These are phyloP conservation scores for Pipistrellus kuhlii DNA, from an alignment of 2,797 vertebrate genomes.

Conservation along the genomic window DNA sequence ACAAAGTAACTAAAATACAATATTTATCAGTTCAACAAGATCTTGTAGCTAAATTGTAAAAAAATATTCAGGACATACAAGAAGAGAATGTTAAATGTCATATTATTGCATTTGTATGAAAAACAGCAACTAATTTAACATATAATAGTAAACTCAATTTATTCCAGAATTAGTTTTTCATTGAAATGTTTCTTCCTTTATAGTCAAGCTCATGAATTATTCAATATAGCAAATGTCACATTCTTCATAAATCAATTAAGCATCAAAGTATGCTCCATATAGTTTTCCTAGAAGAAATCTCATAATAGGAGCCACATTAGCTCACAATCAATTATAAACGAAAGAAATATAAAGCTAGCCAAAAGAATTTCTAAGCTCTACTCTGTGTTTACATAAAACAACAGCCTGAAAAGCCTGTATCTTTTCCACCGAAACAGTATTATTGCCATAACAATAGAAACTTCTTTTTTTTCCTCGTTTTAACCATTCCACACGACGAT, in stretches of 20 bases:
- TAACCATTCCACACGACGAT: conserved; percentile 66
- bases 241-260: conserved; percentile 74
- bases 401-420: conserved; percentile 55
- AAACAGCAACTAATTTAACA: conserved; percentile 64
- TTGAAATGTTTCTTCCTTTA: conserved; percentile 67
- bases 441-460: conserved; percentile 64
- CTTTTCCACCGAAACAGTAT: conserved; percentile 47
- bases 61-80: conserved; percentile 56
- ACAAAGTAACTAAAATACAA: conserved; percentile 56
- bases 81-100: conserved; percentile 51
- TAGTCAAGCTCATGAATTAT: conserved; percentile 71
- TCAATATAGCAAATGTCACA: conserved; percentile 74
- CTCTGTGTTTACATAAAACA: conserved; percentile 66
- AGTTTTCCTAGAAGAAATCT: conserved; percentile 69
- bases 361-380: conserved; percentile 64
- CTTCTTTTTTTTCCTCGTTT: conserved; percentile 21
- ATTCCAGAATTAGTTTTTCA: conserved; percentile 69
- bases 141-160: conserved; percentile 61
- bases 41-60: conserved; percentile 35
- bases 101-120: conserved; percentile 51
- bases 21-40: conserved; percentile 48
- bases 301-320: conserved; percentile 71
- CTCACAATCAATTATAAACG: conserved; percentile 68
- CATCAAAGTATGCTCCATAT: conserved; percentile 65
- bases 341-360: conserved; percentile 67